Base-by-base conservation (phyloP, 2,113 vertebrate species). In the Porphyrio hochstetteri region DNA sequence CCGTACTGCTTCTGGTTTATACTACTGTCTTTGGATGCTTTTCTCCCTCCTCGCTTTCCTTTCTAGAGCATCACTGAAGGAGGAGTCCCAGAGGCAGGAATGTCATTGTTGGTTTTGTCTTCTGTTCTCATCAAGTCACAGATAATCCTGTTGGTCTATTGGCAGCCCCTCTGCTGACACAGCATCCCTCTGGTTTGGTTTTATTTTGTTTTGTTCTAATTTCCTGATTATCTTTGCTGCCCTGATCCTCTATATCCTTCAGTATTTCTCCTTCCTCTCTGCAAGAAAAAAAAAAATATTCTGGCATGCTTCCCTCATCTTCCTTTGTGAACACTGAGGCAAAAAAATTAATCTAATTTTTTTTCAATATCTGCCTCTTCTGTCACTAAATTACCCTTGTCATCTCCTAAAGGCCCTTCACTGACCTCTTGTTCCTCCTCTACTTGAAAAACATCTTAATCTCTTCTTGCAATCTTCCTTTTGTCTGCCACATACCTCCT, bases 361-460 rank as follows among this genome's bases (percentile, higher is more conserved):
- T 95, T 92, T 92, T 68, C 75, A 92, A 57, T 96, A 94, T 89
- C 95, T 96, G 71, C 83, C 72, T 90, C 68, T 90, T 94, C 94
- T 93, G 86, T 91, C 87, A 82, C 70, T 94, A 95, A 94, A 96
- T 97, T 96, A 97, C 56, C 88, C 61, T 82, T 93, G 90, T 93
- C 95, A 93, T 93, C 88, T 96, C 91, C 95, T 92, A 85, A 96
- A 90, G 86, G 92, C 72, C 67, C 78, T 83, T 92, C 82, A 75
- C 83, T 95, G 95, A 96, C 95, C 96, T 96, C 93, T 75, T 95
- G 94, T 94, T 96, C 93, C 68, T 96, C 95, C 81, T 92, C 72
- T 94, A 93, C 86, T 93, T 93, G 90, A 96, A 97, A 97, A 95
- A 93, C 83, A 90, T 86, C 91, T 94, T 96, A 96, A 96, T 96